Evolutionary conservation across 2,888 invertebrate genomes (phyloP).

Genomic region (Perizoma affinitatum): DNA sequence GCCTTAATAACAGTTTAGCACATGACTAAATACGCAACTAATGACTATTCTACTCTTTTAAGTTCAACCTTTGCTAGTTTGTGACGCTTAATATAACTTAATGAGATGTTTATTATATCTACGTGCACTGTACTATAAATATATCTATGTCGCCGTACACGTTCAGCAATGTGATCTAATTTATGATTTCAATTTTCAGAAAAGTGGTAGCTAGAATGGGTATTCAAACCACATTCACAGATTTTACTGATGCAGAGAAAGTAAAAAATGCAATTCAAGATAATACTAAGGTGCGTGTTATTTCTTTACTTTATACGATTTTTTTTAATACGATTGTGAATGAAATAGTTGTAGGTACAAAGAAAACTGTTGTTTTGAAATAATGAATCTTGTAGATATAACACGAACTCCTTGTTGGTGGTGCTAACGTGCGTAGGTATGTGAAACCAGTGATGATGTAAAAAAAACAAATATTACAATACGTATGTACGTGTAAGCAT

Average conservation of each 20-base stretch:
- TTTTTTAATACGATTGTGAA: background rate
- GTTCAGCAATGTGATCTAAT: background rate
- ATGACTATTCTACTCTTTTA: too few relatives aligned
- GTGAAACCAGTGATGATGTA: conserved; percentile 9
- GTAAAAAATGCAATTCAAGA: conserved; percentile 88
- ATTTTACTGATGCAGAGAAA: conserved; percentile 87
- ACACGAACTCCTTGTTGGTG: background rate
- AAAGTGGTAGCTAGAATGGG: conserved; percentile 86
- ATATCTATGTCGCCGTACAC: too few relatives aligned
- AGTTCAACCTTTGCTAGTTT: too few relatives aligned
- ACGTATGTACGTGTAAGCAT: background rate
- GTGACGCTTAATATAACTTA: too few relatives aligned
- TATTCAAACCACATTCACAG: conserved; percentile 90
- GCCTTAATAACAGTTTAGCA: too few relatives aligned
- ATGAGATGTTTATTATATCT: too few relatives aligned
- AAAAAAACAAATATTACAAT: conserved; percentile 6
- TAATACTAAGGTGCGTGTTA: conserved; percentile 90
- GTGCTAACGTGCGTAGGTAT: background rate
- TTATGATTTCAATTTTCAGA: conserved; percentile 74
- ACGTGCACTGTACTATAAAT: too few relatives aligned
- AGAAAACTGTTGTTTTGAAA: background rate
- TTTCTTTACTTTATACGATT: background rate
- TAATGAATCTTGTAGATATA: conserved; percentile 2
- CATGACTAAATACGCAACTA: too few relatives aligned
- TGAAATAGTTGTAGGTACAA: background rate